phyloP scores from a whole-genome alignment of 2,113 vertebrate species.

The Rhegmatorhina hoffmannsi region DNA sequence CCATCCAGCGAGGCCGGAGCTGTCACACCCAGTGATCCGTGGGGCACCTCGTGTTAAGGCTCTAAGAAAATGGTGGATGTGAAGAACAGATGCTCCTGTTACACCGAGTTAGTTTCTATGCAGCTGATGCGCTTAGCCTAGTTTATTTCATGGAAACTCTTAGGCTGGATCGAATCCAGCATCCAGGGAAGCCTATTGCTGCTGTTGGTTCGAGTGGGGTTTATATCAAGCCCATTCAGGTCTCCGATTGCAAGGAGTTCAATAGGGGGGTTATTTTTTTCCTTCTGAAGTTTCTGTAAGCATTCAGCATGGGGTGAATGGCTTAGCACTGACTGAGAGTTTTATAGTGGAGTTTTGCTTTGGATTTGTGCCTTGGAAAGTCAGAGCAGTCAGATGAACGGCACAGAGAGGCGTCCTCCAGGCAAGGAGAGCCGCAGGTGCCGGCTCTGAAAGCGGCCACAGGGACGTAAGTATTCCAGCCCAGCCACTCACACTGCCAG shows the following conservation, averaged over 20 bases:
- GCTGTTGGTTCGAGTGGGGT: not conserved
- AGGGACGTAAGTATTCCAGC: not conserved
- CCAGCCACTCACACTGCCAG: not conserved
- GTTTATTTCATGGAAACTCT: slow-evolving; percentile 60
- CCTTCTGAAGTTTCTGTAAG: slow-evolving; percentile 8
- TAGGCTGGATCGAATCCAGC: slow-evolving; percentile 46
- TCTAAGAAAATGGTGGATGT: not conserved
- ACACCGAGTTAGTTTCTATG: slow-evolving; percentile 40
- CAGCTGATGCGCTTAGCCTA: slow-evolving; percentile 56
- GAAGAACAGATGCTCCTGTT: slow-evolving; percentile 60
- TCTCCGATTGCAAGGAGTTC: slow-evolving; percentile 36
- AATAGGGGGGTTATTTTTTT: slow-evolving; percentile 1
- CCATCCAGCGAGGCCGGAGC: not conserved
- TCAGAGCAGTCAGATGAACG: not conserved
- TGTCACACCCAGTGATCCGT: not conserved
- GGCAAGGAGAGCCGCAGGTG: not conserved
- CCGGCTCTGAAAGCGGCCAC: not conserved
- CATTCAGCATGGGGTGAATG: not conserved
- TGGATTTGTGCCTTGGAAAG: not conserved
- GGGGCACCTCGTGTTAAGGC: not conserved
- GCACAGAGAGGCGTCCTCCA: not conserved
- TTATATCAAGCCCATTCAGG: slow-evolving; percentile 32
- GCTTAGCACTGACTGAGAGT: not conserved
- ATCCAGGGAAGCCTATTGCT: slow-evolving; percentile 31
- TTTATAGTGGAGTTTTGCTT: not conserved